A percentile compares a stretch with the other conserved stretches of the same genome.
Evolutionary conservation across 1,140 invertebrate genomes (phyloP).

Genomic region (Acromyrmex heyeri): DNA sequence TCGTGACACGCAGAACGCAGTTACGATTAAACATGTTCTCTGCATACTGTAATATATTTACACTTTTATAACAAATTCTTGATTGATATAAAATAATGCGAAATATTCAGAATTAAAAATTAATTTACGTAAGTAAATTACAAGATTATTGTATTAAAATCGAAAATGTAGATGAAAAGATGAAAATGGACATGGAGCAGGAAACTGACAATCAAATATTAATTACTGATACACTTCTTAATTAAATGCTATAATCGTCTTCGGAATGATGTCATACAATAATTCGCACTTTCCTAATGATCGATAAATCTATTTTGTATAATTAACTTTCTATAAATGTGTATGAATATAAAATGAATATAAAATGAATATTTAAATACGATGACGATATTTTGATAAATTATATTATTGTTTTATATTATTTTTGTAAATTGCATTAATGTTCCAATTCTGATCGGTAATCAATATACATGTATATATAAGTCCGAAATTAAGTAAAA

Average conservation of each 20-base stretch:
- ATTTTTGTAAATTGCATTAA: slow-evolving; percentile 5
- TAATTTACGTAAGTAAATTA: background rate
- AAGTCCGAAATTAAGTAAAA: background rate
- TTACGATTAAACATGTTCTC: background rate
- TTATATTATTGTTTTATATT: slow-evolving; percentile 1
- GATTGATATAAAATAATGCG: background rate
- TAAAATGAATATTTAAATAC: slow-evolving; percentile 48
- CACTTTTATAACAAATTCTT: background rate
- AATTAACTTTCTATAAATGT: slow-evolving; percentile 52
- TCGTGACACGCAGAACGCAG: background rate
- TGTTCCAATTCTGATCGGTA: background rate
- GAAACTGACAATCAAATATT: slow-evolving; percentile 41
- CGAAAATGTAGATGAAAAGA: background rate
- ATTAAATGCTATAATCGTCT: slow-evolving; percentile 5
- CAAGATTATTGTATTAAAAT: background rate
- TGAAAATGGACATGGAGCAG: slow-evolving; percentile 24
- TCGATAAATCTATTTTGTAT: slow-evolving; percentile 34
- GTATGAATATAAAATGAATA: slow-evolving; percentile 36
- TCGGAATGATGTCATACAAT: slow-evolving; percentile 26
- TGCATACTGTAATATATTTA: slow-evolving; percentile 9
- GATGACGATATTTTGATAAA: slow-evolving; percentile 2
- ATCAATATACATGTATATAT: background rate
- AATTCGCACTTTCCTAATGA: slow-evolving; percentile 26
- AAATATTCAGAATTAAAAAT: slow-evolving; percentile 3
- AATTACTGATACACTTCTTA: slow-evolving; percentile 1